phyloP scores from a whole-genome alignment of 2,888 invertebrate species.

The Idaea dimidiata region DNA sequence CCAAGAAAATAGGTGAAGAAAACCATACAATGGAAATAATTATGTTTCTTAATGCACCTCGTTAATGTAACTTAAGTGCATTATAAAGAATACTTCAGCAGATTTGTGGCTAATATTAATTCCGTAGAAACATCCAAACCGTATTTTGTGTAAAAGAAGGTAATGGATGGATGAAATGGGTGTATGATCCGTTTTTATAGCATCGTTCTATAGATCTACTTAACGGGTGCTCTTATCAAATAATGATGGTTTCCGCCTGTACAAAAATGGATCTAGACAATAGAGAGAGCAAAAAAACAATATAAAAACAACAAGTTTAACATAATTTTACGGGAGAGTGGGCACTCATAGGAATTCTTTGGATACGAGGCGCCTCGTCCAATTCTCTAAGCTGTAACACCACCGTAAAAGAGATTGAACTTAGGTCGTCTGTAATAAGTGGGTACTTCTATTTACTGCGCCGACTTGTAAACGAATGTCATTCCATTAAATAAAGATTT shows the following conservation, averaged over 20 bases:
- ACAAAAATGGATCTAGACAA: constrained; percentile 34
- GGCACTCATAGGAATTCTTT: constrained; percentile 55
- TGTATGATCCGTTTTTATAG: not conserved
- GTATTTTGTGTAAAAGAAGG: not conserved
- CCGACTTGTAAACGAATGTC: constrained; percentile 47
- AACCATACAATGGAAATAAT: too few species aligned
- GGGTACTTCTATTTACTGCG: constrained; percentile 45
- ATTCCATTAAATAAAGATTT: constrained; percentile 42
- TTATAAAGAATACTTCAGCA: not conserved
- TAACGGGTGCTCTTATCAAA: constrained; percentile 22
- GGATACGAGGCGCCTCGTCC: constrained; percentile 57
- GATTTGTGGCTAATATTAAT: not conserved
- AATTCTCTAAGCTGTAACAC: constrained; percentile 68
- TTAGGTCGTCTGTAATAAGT: constrained; percentile 68
- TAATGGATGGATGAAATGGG: not conserved
- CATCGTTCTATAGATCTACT: not conserved
- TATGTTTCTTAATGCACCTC: not conserved
- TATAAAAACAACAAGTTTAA: constrained; percentile 65
- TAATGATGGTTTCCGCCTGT: constrained; percentile 2
- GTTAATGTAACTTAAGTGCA: not conserved
- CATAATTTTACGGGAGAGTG: constrained; percentile 74
- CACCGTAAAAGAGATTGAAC: constrained; percentile 76
- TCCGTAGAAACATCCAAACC: not conserved
- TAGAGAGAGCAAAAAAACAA: constrained; percentile 49
- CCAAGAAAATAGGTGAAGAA: too few species aligned